Evolutionary conservation across 2,113 vertebrate species (phyloP).

Genomic region (Platichthys flesus): DNA sequence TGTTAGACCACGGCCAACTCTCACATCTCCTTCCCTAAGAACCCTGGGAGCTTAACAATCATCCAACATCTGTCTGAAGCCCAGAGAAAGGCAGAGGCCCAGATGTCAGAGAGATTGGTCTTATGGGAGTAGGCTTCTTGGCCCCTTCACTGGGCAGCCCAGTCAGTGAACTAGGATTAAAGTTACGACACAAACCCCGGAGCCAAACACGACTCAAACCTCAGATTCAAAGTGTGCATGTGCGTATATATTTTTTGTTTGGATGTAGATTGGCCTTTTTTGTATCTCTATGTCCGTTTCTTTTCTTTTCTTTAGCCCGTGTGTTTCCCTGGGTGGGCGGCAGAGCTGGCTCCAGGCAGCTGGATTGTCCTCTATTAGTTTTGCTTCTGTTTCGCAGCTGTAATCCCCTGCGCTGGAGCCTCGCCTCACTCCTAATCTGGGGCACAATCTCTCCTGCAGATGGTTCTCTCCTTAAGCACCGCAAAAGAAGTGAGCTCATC

Average conservation of each 20-base stretch:
- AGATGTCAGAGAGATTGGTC: constrained; percentile 79
- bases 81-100: constrained; percentile 78
- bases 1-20: constrained; percentile 22
- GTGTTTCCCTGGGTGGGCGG: constrained; percentile 43
- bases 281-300: constrained; percentile 2
- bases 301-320: background rate
- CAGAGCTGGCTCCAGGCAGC: constrained; percentile 55
- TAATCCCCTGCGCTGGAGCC: constrained; percentile 76
- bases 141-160: constrained; percentile 68
- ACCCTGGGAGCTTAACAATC: constrained; percentile 73
- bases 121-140: constrained; percentile 76
- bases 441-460: constrained; percentile 87
- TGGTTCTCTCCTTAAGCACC: constrained; percentile 88
- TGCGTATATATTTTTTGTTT: background rate
- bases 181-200: constrained; percentile 46
- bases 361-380: constrained; percentile 68
- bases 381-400: constrained; percentile 65
- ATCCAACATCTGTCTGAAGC: constrained; percentile 75
- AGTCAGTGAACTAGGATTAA: constrained; percentile 73
- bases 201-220: constrained; percentile 44
- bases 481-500: constrained; percentile 85
- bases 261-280: background rate
- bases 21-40: constrained; percentile 53
- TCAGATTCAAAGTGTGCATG: constrained; percentile 31
- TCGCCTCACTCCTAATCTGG: constrained; percentile 84